Conservation (phyloP, 2,113 vertebrate genomes). For the Rhea pennata region DNA sequence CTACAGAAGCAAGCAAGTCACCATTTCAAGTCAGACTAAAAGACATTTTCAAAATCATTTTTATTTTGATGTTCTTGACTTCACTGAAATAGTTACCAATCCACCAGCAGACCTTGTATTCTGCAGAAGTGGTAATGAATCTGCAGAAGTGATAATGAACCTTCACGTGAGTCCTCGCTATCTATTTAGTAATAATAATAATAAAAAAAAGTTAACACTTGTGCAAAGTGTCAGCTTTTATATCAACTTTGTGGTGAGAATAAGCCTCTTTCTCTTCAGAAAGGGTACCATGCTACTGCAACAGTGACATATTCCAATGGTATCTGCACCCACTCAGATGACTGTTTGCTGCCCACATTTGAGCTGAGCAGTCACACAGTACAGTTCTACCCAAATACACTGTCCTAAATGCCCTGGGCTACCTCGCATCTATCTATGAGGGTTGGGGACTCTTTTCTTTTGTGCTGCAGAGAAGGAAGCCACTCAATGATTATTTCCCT, state of each 20-base stretch:
- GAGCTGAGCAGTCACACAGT: neutral
- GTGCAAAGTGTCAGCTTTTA: neutral
- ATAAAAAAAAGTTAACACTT: neutral
- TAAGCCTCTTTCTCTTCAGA: neutral
- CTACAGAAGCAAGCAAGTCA: neutral
- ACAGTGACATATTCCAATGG: constrained; percentile 13
- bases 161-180: neutral
- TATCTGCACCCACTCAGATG: neutral
- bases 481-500: neutral
- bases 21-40: neutral
- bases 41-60: neutral
- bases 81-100: neutral
- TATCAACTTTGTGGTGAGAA: neutral
- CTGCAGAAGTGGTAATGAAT: neutral
- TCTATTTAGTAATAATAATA: neutral
- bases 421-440: neutral
- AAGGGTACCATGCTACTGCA: neutral
- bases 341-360: neutral
- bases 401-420: neutral
- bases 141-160: neutral
- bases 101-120: neutral
- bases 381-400: neutral
- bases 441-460: neutral
- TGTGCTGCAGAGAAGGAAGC: neutral
- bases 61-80: neutral